Evolutionary conservation across 2,888 invertebrate genomes (phyloP).

Genomic region (Dryocosmus kuriphilus): DNA sequence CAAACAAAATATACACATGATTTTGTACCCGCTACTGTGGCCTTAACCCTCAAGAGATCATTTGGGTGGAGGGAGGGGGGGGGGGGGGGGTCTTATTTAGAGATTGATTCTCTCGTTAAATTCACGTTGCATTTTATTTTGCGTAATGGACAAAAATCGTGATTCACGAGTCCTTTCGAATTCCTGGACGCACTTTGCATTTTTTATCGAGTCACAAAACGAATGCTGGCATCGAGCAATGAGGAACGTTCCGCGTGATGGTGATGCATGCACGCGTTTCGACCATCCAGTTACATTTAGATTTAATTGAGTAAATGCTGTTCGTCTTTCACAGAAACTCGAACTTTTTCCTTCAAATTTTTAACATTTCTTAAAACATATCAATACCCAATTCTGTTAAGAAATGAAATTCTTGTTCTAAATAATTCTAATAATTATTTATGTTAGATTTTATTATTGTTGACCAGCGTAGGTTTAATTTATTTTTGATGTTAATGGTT

Average conservation of each 20-base stretch:
- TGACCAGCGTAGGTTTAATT: no score
- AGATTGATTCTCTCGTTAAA: slow-evolving; percentile 5
- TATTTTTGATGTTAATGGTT: no score
- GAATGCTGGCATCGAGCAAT: slow-evolving; percentile 31
- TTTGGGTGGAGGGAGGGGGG: no score
- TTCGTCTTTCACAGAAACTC: neutral
- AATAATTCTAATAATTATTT: no score
- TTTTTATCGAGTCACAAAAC: slow-evolving; percentile 37
- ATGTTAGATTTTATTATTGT: no score
- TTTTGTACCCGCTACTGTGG: no score
- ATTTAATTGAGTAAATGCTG: slow-evolving; percentile 20
- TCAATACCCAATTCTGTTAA: neutral
- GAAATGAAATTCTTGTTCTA: no score
- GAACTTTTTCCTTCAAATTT: neutral
- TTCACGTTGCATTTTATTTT: neutral
- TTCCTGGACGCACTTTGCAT: slow-evolving; percentile 20
- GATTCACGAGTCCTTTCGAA: slow-evolving; percentile 35
- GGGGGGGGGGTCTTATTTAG: neutral
- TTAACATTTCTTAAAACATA: neutral
- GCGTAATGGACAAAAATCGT: slow-evolving; percentile 20
- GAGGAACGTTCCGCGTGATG: neutral
- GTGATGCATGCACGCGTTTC: neutral
- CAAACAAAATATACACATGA: no score
- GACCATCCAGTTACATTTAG: slow-evolving; percentile 16
- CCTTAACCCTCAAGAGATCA: no score